phyloP scores from a whole-genome alignment of 2,888 invertebrate genomes.

The Arctia plantaginis region DNA sequence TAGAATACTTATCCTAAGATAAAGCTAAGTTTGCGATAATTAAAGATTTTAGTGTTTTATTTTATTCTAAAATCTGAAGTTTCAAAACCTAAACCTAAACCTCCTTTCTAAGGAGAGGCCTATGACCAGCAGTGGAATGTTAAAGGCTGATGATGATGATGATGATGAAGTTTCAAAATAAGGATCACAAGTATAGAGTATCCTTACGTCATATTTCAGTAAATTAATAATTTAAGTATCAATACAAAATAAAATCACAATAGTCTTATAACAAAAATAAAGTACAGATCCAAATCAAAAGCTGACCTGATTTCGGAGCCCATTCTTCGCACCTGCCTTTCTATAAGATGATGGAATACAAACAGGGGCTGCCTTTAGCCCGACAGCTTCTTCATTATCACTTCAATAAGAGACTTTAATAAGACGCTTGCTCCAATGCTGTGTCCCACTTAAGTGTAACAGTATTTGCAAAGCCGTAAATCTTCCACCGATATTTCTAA shows the following conservation, averaged over 20 bases:
- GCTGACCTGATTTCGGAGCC: neutral
- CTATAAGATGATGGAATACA: slow-evolving; percentile 33
- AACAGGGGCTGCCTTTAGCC: slow-evolving; percentile 24
- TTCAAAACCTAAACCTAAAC: too few relatives aligned
- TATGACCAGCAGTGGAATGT: too few relatives aligned
- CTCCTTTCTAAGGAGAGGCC: too few relatives aligned
- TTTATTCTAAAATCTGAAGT: neutral
- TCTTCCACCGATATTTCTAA: neutral
- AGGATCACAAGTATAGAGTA: neutral
- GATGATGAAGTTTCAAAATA: neutral
- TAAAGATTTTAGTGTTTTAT: neutral
- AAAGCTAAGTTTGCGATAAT: neutral
- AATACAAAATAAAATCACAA: neutral
- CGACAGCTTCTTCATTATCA: slow-evolving; percentile 59
- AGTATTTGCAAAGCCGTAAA: neutral
- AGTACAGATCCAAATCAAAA: neutral
- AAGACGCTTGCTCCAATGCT: slow-evolving; percentile 44
- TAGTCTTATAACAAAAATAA: neutral
- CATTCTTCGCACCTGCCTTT: slow-evolving; percentile 5
- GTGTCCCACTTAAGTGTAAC: neutral
- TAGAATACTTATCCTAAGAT: too few relatives aligned
- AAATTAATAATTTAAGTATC: neutral
- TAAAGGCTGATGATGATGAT: too few relatives aligned
- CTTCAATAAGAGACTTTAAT: slow-evolving; percentile 64
- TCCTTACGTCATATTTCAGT: too few relatives aligned